Evolutionary conservation across 2,888 invertebrate genomes (phyloP).

Genomic region (Gerris lacustris): DNA sequence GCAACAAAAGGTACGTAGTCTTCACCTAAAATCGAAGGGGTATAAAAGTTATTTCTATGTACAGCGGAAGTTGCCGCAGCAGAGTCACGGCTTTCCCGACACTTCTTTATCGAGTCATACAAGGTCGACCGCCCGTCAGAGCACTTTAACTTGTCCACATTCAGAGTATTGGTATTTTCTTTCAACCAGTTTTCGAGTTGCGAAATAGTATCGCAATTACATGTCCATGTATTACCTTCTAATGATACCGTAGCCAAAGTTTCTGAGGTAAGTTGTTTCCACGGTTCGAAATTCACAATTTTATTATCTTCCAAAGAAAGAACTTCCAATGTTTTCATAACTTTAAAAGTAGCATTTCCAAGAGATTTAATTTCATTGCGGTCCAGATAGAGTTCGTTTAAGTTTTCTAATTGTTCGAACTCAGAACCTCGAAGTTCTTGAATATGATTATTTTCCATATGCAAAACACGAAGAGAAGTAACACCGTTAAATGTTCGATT

Average conservation of each 20-base stretch:
- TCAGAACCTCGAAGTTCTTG: slow-evolving; percentile 68
- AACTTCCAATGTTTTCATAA: slow-evolving; percentile 63
- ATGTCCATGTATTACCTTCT: slow-evolving; percentile 79
- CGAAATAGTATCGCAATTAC: slow-evolving; percentile 71
- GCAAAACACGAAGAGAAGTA: slow-evolving; percentile 62
- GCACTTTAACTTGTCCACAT: slow-evolving; percentile 67
- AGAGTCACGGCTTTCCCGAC: slow-evolving; percentile 64
- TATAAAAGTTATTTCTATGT: slow-evolving; percentile 54
- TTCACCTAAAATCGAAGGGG: slow-evolving; percentile 58
- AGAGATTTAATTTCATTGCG: slow-evolving; percentile 70
- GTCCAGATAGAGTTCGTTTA: slow-evolving; percentile 73
- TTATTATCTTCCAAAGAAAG: slow-evolving; percentile 74
- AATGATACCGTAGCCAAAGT: slow-evolving; percentile 56
- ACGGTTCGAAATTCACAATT: slow-evolving; percentile 64
- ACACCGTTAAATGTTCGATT: slow-evolving; percentile 81
- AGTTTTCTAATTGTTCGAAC: slow-evolving; percentile 64
- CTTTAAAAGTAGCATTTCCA: slow-evolving; percentile 65
- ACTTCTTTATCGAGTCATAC: slow-evolving; percentile 67
- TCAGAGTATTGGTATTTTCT: slow-evolving; percentile 68
- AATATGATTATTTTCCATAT: slow-evolving; percentile 75
- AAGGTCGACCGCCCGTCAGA: slow-evolving; percentile 59
- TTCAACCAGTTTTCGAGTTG: slow-evolving; percentile 63
- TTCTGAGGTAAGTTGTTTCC: slow-evolving; percentile 58
- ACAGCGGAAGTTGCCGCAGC: slow-evolving; percentile 64
- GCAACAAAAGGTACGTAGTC: slow-evolving; percentile 77